Conservation (phyloP, 1,140 invertebrate genomes). For the Hetaerina americana region DNA sequence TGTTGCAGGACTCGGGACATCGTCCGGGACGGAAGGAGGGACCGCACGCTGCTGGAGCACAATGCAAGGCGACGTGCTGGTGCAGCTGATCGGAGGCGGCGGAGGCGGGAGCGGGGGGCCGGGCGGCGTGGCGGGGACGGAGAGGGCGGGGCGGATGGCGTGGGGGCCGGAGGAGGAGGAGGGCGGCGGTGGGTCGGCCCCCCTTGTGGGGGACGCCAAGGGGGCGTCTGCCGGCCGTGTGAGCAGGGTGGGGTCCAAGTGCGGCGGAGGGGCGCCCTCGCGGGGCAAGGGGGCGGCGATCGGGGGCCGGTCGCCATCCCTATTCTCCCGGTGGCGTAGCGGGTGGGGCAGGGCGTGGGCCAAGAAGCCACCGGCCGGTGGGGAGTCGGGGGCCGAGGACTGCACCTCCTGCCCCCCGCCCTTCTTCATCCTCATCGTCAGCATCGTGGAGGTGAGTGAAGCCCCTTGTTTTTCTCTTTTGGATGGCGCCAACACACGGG, state of each 20-base stretch:
- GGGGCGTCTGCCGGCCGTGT: no score
- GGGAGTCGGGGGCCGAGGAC: slow-evolving; percentile 9
- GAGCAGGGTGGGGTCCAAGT: not conserved
- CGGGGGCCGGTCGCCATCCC: not conserved
- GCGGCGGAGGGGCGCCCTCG: no score
- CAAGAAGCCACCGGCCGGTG: not conserved
- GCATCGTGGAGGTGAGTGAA: slow-evolving; percentile 9
- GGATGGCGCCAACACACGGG: no score
- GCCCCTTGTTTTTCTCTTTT: no score
- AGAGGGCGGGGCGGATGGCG: no score
- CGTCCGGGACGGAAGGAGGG: not conserved
- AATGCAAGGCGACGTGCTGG: slow-evolving; percentile 9
- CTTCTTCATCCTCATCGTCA: slow-evolving; percentile 7
- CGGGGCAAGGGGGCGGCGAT: not conserved
- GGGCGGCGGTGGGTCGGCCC: no score
- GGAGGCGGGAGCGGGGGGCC: not conserved
- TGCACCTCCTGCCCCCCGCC: slow-evolving; percentile 8
- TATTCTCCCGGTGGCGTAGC: not conserved
- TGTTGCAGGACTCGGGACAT: slow-evolving; percentile 3
- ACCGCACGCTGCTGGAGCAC: slow-evolving; percentile 24
- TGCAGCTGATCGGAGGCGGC: slow-evolving; percentile 8
- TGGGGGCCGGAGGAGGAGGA: not conserved
- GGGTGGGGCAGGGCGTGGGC: not conserved
- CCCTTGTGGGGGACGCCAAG: no score
- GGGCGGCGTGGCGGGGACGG: no score